Evolutionary conservation across 2,888 invertebrate genomes (phyloP), one percentile per base, ranked within the genome.

Genomic region (Chymomyza amoena): DNA sequence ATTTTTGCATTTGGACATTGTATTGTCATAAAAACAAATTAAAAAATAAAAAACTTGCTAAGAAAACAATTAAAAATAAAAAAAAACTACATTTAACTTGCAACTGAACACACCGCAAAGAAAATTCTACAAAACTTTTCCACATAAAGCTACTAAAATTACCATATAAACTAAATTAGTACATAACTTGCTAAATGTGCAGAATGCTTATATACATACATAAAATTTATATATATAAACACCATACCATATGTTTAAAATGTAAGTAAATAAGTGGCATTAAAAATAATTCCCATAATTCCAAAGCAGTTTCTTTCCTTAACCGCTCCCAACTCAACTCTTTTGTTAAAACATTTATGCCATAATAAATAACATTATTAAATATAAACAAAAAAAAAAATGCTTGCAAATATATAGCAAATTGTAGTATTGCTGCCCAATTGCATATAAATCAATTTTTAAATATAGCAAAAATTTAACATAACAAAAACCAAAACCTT

Each of bases 261-360:
- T 85, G 84, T 88, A 88, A 84, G 82, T 86, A 81, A 80, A 78
- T 78, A 84, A 82, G 80, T 79, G 87, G 84, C 86, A 87, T 32
- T 54, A 16, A 60, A 59, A 69, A 75, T 80, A 74, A 57, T 71
- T 62, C 52, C 56, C 64, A 64, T 18, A 54, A 18, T 52, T 52
- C 52, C 7, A 15, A 36, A 36, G 15, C 51, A 52, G 7, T 52
- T 13, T 52, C 9, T 36, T 36, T 36, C 0, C 36, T n/a, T n/a
- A n/a, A n/a, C n/a, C n/a, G n/a, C n/a, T n/a, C 36, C 7, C 36
- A 45, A 45, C 13, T 7, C 1, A 45, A 45, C 39, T 45, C 10
- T 13, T 45, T 45, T 45, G 32, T 13, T 45, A 10, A 45, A 45
- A 45, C 13, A 45, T 45, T 45, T 45, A 45, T 45, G 39, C 39